Percentiles rank a stretch among this genome's conserved stretches.
phyloP scores from a whole-genome alignment of 2,888 invertebrate species.

The Dendrolimus houi region DNA sequence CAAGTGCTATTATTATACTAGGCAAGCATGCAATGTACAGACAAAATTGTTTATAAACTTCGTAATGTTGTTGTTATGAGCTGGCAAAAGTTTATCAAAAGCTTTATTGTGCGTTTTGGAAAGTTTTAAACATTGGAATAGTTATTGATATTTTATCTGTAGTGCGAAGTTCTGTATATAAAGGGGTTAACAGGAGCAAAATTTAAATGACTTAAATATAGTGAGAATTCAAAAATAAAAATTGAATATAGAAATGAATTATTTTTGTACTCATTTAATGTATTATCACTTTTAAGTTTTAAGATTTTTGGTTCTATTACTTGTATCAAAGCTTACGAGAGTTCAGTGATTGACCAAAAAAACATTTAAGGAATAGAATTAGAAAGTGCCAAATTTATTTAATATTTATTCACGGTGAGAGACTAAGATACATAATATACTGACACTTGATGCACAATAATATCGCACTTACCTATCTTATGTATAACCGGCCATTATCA shows the following conservation, averaged over 20 bases:
- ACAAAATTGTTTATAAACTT: not conserved
- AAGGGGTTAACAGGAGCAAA: conserved; percentile 9
- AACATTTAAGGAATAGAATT: too few relatives aligned
- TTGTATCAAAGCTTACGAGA: too few relatives aligned
- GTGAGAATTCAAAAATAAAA: too few relatives aligned
- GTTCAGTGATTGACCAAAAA: too few relatives aligned
- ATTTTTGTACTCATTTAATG: too few relatives aligned
- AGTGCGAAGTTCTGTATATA: conserved; percentile 15
- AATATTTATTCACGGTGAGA: too few relatives aligned
- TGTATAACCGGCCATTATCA: conserved; percentile 35
- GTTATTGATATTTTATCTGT: conserved; percentile 14
- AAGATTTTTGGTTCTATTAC: too few relatives aligned
- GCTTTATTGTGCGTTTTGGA: too few relatives aligned
- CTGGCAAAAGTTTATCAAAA: not conserved
- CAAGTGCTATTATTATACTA: conserved; percentile 15
- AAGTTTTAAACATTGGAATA: not conserved
- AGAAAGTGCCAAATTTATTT: too few relatives aligned
- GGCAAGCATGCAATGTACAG: not conserved
- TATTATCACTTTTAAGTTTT: too few relatives aligned
- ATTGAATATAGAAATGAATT: too few relatives aligned
- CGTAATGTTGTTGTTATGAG: not conserved
- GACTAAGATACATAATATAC: conserved; percentile 8
- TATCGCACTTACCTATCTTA: conserved; percentile 40
- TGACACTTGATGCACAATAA: conserved; percentile 26
- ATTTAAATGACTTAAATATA: too few relatives aligned